A percentile compares a stretch with the other conserved stretches of the same genome.
Evolutionary conservation across 2,888 invertebrate species (phyloP).

Genomic region (Eulithis testata): DNA sequence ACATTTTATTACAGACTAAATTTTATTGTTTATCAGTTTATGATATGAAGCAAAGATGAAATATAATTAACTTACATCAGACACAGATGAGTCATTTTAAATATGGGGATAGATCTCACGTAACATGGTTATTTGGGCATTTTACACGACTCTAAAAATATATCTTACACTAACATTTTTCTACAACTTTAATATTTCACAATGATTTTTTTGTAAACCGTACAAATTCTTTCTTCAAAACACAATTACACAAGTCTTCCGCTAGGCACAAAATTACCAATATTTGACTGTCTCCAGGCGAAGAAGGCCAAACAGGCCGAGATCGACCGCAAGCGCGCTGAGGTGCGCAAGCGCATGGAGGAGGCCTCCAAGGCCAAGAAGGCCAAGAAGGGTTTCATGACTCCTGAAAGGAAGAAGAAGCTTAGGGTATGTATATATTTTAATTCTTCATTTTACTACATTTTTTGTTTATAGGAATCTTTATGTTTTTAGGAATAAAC

Average conservation of each 20-base stretch:
- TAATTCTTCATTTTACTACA: too few relatives aligned
- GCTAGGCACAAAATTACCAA: slow-evolving; percentile 36
- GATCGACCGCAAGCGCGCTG: slow-evolving; percentile 99
- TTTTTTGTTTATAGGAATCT: too few relatives aligned
- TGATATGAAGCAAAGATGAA: background rate
- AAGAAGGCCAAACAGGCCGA: slow-evolving; percentile 99
- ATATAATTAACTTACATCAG: background rate
- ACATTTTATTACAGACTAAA: slow-evolving; percentile 9
- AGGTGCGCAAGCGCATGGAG: slow-evolving; percentile 99
- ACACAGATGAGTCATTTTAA: background rate
- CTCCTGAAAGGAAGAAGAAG: slow-evolving; percentile 99
- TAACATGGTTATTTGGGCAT: too few relatives aligned
- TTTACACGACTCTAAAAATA: too few relatives aligned
- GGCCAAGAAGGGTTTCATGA: slow-evolving; percentile 99
- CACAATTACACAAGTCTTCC: slow-evolving; percentile 2
- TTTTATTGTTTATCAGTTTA: background rate
- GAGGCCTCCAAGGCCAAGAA: slow-evolving; percentile 99
- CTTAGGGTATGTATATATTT: slow-evolving; percentile 92
- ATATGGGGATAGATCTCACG: too few relatives aligned
- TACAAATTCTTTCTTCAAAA: slow-evolving; percentile 1
- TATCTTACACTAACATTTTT: too few relatives aligned
- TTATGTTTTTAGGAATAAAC: too few relatives aligned
- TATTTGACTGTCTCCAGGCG: slow-evolving; percentile 87
- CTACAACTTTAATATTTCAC: background rate
- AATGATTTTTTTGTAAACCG: background rate